Base-by-base conservation (phyloP, 2,888 invertebrate species). In the Cephus rjabovi region DNA sequence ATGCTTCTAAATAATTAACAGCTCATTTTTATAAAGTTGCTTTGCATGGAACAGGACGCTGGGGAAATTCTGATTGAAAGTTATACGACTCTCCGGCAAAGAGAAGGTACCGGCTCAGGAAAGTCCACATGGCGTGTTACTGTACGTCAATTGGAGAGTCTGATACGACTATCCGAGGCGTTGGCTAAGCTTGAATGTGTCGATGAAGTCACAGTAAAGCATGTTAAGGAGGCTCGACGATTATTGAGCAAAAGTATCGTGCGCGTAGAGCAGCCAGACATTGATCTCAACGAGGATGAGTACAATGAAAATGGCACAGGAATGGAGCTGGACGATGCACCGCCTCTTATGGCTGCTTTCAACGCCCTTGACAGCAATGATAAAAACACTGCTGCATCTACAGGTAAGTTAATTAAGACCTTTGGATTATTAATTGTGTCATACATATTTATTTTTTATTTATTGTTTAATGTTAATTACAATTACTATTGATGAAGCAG, bases 221-320 rank as follows among this genome's bases (percentile, higher is more conserved):
- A 99, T 90, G 99, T 99, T 0, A 95, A 95, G 87, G 99, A 99
- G 92, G 98, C 98, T 0, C 96, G 95, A 91, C 94, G 97, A 74
- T 93, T 99, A 80, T 93, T 99, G 40, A 99, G 98, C 92, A 98
- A 98, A 89, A 98, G 98, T 0, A 98, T 99, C 82, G 98, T 99
- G 84, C 95, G 99, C 69, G 98, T 99, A 31, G 99, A 99, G 88
- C 98, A 99, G 88, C 99, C 99, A 0, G 99, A 99, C 90, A 97
- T 99, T 76, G 96, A 98, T 89, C 92, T 99, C 81, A 97, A 97
- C 76, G 97, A 97, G 80, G 97, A 97, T 69, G 95, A 95, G 23
- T 93, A 93, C 71, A 81, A 91, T 40, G 93, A 93, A 79, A 93
- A 93, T 1, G 92, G 92, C 69, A 92, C 93, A 92, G 93, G 94